Percentiles rank a stretch among this genome's conserved stretches.
Conservation (phyloP, 2,888 invertebrate genomes). For the Megamerina dolium region DNA sequence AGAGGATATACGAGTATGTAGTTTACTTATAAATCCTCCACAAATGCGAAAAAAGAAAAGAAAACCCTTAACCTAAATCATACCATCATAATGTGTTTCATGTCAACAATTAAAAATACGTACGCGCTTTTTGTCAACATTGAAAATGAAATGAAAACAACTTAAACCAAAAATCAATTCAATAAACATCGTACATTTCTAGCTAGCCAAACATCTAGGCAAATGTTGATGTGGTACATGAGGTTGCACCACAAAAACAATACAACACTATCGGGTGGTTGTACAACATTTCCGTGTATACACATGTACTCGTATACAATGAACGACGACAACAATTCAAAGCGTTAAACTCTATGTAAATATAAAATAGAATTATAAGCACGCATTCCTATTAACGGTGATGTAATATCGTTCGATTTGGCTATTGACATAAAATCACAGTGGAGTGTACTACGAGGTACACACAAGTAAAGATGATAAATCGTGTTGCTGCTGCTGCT, state of each 20-base stretch:
- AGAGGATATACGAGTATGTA: no score
- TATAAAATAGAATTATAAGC: slow-evolving; percentile 17
- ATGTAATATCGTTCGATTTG: slow-evolving; percentile 19
- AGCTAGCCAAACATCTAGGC: background rate
- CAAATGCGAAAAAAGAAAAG: no score
- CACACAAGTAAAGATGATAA: no score
- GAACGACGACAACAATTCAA: no score
- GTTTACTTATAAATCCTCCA: no score
- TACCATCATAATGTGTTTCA: no score
- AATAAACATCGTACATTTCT: background rate
- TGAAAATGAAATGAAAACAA: slow-evolving; percentile 39
- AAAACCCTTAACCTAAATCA: no score
- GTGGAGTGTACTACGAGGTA: slow-evolving; percentile 5
- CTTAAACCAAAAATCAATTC: slow-evolving; percentile 15
- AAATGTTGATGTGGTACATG: background rate
- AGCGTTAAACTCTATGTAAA: slow-evolving; percentile 2
- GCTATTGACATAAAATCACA: slow-evolving; percentile 11
- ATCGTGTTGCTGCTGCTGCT: slow-evolving; percentile 4
- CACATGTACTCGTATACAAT: no score
- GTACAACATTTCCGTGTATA: no score
- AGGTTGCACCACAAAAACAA: slow-evolving; percentile 1
- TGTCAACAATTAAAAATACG: no score
- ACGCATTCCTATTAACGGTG: slow-evolving; percentile 21
- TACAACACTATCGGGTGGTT: no score
- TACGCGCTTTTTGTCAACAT: no score